These are phyloP conservation scores for Pao palembangensis DNA, from an alignment of 2,113 vertebrate genomes.

Conservation along the genomic window DNA sequence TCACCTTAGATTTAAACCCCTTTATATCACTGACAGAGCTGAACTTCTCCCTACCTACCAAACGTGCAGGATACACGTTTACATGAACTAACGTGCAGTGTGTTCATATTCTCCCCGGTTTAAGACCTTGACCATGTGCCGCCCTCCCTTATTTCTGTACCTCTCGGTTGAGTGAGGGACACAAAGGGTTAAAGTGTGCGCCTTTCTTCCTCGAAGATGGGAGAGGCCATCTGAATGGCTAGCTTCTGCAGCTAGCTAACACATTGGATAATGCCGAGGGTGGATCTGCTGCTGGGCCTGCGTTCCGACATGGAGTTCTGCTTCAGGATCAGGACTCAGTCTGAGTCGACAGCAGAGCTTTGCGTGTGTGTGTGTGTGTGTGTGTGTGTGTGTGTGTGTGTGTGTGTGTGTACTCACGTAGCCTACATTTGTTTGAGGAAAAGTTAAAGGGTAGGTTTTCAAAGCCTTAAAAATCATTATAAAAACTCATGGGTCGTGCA, in stretches of 20 bases:
- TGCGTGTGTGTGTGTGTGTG: not conserved
- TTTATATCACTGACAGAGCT: not conserved
- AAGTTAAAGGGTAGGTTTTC: slow-evolving; percentile 33
- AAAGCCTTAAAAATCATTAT: not conserved
- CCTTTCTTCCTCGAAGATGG: slow-evolving; percentile 69
- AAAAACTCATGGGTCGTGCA: not conserved
- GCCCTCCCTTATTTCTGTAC: slow-evolving; percentile 17
- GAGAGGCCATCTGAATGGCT: slow-evolving; percentile 73
- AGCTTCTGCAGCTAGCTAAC: slow-evolving; percentile 74
- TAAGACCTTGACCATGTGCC: too few relatives aligned
- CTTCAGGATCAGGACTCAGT: slow-evolving; percentile 62
- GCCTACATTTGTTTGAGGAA: not conserved
- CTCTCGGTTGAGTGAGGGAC: slow-evolving; percentile 18
- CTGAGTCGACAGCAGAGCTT: slow-evolving; percentile 12
- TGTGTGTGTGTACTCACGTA: not conserved
- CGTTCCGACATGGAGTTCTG: slow-evolving; percentile 75
- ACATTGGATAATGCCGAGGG: slow-evolving; percentile 88
- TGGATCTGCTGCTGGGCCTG: slow-evolving; percentile 77
- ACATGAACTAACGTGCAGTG: too few relatives aligned
- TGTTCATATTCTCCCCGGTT: not conserved
- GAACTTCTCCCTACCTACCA: too few relatives aligned
- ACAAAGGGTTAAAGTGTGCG: slow-evolving; percentile 69
- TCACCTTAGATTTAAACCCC: not conserved
- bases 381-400: not conserved
- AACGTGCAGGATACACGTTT: too few relatives aligned